Conservation (phyloP, 2,888 invertebrate genomes). For the Dione juno region DNA sequence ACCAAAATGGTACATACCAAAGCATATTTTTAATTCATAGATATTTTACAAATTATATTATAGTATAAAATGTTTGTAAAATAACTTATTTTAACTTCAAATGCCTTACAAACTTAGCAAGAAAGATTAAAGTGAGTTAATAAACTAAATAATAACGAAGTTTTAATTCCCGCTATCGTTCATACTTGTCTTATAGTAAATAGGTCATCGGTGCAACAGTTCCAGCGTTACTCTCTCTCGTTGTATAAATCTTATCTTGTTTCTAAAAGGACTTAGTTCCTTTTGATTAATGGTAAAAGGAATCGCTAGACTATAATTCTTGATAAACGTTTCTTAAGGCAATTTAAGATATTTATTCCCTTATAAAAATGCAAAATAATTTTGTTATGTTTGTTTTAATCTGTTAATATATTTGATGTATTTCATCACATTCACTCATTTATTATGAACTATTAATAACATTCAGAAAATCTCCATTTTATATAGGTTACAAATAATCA, state of each 20-base stretch:
- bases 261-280: neutral
- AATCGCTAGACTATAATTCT: neutral
- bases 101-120: neutral
- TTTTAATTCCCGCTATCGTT: neutral
- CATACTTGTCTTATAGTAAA: constrained; percentile 4
- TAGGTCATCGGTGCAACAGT: constrained; percentile 5
- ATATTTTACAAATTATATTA: too few species aligned
- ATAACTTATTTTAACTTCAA: neutral
- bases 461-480: neutral
- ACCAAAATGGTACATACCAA: too few species aligned
- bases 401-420: too few species aligned
- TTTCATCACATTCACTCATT: neutral
- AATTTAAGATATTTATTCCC: too few species aligned
- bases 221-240: neutral
- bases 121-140: neutral
- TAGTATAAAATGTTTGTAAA: too few species aligned
- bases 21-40: too few species aligned
- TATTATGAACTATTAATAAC: neutral
- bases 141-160: neutral
- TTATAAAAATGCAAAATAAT: too few species aligned
- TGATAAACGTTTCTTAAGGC: neutral
- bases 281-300: constrained; percentile 6
- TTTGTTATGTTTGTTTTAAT: too few species aligned
- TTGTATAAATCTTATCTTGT: constrained; percentile 1
- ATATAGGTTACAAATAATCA: constrained; percentile 9